Base-by-base conservation (phyloP, 30 jellyfish, hydroid and myxozoan species). In the Sanderia malayensis region DNA sequence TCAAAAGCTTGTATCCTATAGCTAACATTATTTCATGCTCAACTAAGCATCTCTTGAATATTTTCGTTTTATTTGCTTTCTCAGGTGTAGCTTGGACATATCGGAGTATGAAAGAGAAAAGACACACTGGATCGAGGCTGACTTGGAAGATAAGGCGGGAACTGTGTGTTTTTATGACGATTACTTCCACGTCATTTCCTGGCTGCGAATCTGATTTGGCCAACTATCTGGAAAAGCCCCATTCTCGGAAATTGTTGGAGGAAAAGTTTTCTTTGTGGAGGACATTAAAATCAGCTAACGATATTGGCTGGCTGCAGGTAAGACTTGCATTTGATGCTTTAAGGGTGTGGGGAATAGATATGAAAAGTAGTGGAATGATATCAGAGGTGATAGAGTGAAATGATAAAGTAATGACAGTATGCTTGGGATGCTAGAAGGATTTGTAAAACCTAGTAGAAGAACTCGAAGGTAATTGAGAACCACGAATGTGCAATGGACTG, bases 271-370 rank as follows among this genome's bases (percentile, higher is more conserved):
- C 92, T 2, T 20, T 90, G 19, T 15, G 23, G 46, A 68, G 69
- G 29, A 90, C 98, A 2, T 32, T 79, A 61, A 66, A 62, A 32
- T 44, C 64, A 1, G 25, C 85, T 18, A 81, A 83, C 29, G 93
- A 70, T 61, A 72, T 90, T 37, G 98, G 98, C 18, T 90, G 98
- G 98, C 44, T 90, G 31, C 92, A 90, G 96, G 98, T 90, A 37
- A 17, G 58, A 44, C 23, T n/a, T 13, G 26, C 26, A 68, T 25
- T 28, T 25, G 20, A 8, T 21, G 28, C 10, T 58, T 11, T 8
- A 20, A 20, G 26, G 70, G 28, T 8, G 20, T 8, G 13, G 44
- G n/a, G n/a, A n/a, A n/a, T n/a, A n/a, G n/a, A n/a, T n/a, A n/a
- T n/a, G n/a, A n/a, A n/a, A n/a, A n/a, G n/a, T n/a, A n/a, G n/a